These are phyloP conservation scores for Agonopterix subpropinquella DNA, from an alignment of 2,888 invertebrate species.

Conservation along the genomic window DNA sequence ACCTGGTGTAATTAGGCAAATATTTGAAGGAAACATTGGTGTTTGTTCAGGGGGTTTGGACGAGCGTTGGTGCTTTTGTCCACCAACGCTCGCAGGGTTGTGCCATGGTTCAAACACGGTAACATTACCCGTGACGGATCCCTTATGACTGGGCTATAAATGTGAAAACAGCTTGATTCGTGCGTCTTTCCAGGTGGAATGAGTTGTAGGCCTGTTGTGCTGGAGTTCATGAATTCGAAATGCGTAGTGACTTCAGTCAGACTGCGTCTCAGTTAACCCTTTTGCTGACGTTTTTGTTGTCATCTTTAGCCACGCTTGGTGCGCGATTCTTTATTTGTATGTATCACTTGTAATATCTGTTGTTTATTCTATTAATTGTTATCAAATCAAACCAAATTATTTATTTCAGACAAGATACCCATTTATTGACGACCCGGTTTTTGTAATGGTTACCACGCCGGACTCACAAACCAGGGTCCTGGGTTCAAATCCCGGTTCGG, in stretches of 20 bases:
- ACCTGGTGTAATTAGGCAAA: conserved; percentile 50
- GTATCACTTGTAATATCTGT: too few relatives aligned
- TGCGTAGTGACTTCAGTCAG: conserved; percentile 17
- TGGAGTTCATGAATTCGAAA: conserved; percentile 53
- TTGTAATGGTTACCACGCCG: too few relatives aligned
- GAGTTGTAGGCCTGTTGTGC: conserved; percentile 17
- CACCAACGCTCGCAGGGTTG: conserved; percentile 17
- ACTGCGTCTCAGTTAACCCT: conserved; percentile 10
- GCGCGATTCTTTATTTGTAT: too few relatives aligned
- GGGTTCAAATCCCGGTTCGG: too few relatives aligned
- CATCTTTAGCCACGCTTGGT: too few relatives aligned
- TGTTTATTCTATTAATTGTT: too few relatives aligned
- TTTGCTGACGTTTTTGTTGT: neutral
- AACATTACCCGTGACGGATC: neutral
- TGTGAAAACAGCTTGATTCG: too few relatives aligned
- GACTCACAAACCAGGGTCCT: too few relatives aligned
- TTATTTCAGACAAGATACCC: too few relatives aligned
- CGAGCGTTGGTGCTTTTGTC: conserved; percentile 39
- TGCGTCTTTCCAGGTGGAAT: neutral
- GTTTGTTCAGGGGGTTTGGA: conserved; percentile 36
- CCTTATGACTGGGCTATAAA: neutral
- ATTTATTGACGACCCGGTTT: too few relatives aligned
- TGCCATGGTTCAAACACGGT: neutral
- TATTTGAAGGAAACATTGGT: conserved; percentile 50
- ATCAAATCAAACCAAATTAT: too few relatives aligned